Conservation (phyloP, 2,888 invertebrate genomes). For the Linnaemya vulpina region DNA sequence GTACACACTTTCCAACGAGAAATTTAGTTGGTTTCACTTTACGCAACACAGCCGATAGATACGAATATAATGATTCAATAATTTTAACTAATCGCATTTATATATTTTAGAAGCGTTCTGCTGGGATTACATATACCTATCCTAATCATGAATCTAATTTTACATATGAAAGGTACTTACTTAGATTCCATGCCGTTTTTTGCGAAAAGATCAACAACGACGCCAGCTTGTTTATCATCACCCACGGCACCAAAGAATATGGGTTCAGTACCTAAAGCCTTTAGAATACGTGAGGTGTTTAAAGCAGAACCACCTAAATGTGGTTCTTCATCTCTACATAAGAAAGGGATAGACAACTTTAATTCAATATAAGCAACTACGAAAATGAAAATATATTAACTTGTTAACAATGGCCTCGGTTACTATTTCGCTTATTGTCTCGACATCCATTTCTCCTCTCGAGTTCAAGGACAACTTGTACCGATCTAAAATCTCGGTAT, state of each 20-base stretch:
- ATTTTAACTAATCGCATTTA: too few species aligned
- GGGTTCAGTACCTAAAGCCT: slow-evolving; percentile 81
- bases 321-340: slow-evolving; percentile 45
- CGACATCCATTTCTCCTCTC: slow-evolving; percentile 79
- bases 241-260: slow-evolving; percentile 85
- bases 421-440: slow-evolving; percentile 76
- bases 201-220: slow-evolving; percentile 81
- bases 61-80: too few species aligned
- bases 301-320: slow-evolving; percentile 84
- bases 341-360: neutral
- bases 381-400: slow-evolving; percentile 41
- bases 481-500: slow-evolving; percentile 78
- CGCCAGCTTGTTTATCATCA: slow-evolving; percentile 83
- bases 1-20: too few species aligned
- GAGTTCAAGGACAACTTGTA: slow-evolving; percentile 77
- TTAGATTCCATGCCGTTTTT: slow-evolving; percentile 82
- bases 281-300: slow-evolving; percentile 84
- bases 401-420: slow-evolving; percentile 72
- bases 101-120: too few species aligned
- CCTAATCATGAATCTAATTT: too few species aligned
- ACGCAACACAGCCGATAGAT: too few species aligned
- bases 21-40: too few species aligned
- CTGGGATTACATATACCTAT: too few species aligned
- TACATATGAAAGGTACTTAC: slow-evolving; percentile 29
- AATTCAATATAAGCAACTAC: slow-evolving; percentile 15